phyloP scores from a whole-genome alignment of 2,113 vertebrate species.

The Centrocercus urophasianus region DNA sequence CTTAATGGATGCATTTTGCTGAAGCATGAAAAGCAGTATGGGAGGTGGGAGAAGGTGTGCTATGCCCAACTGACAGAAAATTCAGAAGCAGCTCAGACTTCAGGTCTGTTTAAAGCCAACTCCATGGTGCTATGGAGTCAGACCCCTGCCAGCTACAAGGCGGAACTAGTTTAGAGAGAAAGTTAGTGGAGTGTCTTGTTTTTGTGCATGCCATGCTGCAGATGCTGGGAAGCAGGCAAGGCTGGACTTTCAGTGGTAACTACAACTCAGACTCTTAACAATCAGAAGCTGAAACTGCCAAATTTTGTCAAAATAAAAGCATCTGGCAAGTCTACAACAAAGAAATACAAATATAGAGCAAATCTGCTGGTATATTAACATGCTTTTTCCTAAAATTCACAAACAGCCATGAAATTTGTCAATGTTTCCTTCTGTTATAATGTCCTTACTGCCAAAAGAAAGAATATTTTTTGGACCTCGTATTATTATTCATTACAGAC shows the following conservation, averaged over 20 bases:
- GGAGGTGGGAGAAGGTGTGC: background rate
- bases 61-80: background rate
- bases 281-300: background rate
- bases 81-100: background rate
- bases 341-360: background rate
- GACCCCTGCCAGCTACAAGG: background rate
- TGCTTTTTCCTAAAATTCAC: conserved; percentile 9
- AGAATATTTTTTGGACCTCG: conserved; percentile 13
- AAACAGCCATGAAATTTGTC: background rate
- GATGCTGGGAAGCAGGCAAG: background rate
- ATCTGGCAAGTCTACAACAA: background rate
- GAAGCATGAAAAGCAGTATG: background rate
- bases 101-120: background rate
- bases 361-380: conserved; percentile 17
- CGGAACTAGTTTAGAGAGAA: background rate
- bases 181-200: background rate
- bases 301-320: background rate
- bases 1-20: background rate
- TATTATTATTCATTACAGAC: background rate
- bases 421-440: conserved; percentile 18
- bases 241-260: background rate
- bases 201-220: background rate
- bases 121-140: background rate
- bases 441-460: background rate
- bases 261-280: background rate